These are phyloP conservation scores for Emydocephalus ijimae DNA, from an alignment of 2,113 vertebrate genomes.

Conservation along the genomic window DNA sequence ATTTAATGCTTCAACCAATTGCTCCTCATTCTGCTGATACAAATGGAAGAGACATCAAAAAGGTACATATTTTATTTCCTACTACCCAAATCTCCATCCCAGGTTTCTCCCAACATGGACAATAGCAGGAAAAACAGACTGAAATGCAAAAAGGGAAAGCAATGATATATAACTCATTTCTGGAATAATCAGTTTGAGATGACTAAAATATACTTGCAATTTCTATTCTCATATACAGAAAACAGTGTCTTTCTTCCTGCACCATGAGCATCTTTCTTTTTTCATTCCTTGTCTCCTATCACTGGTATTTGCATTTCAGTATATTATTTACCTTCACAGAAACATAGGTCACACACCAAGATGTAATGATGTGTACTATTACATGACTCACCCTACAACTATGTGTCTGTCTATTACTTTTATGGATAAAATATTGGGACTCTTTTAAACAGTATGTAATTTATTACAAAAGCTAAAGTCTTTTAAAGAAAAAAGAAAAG, in stretches of 20 bases:
- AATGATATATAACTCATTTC: background rate
- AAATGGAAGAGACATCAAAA: background rate
- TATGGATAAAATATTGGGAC: conserved; percentile 15
- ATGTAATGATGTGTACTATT: background rate
- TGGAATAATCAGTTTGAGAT: background rate
- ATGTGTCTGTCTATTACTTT: background rate
- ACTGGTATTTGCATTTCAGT: background rate
- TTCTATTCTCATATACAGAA: background rate
- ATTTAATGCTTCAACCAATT: background rate
- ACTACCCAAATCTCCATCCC: background rate
- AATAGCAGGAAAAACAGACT: background rate
- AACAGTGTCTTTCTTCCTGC: background rate
- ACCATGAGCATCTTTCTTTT: background rate
- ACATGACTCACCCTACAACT: background rate
- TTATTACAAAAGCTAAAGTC: conserved; percentile 29
- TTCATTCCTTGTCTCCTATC: background rate
- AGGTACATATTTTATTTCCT: background rate
- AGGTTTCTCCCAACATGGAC: background rate
- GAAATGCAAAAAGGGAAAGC: background rate
- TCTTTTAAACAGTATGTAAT: conserved; percentile 35
- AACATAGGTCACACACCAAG: background rate
- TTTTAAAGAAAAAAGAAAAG: background rate
- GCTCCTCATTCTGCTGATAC: background rate
- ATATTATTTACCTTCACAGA: conserved; percentile 33
- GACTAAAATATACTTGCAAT: background rate